Conservation (phyloP, 2,797 vertebrate species). For the Benthosema pterotum region DNA sequence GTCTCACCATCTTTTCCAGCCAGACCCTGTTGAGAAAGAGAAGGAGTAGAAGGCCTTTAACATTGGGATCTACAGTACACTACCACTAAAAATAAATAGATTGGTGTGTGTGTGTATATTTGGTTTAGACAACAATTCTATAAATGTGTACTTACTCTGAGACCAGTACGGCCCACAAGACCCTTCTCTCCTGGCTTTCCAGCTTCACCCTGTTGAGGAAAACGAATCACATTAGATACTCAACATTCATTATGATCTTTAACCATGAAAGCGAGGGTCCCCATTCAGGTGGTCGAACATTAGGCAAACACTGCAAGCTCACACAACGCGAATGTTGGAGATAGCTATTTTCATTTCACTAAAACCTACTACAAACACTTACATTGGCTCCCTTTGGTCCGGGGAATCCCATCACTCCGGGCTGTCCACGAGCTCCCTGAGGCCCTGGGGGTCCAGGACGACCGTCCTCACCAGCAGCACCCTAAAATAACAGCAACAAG, state of each 20-base stretch:
- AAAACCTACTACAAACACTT: constrained; percentile 58
- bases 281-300: too few relatives aligned
- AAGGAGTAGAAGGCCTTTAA: not conserved
- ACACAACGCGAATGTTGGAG: too few relatives aligned
- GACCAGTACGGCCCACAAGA: constrained; percentile 87
- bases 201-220: constrained; percentile 85
- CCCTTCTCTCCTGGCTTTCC: constrained; percentile 96
- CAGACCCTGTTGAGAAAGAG: constrained; percentile 70
- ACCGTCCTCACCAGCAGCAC: constrained; percentile 92
- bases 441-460: constrained; percentile 95
- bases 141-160: constrained; percentile 85
- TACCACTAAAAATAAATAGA: not conserved
- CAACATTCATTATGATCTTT: not conserved
- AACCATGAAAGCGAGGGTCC: too few relatives aligned
- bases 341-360: too few relatives aligned
- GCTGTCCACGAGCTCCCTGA: constrained; percentile 92
- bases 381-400: constrained; percentile 97
- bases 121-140: not conserved
- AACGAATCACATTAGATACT: constrained; percentile 25
- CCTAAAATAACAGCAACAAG: constrained; percentile 73
- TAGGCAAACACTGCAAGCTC: too few relatives aligned
- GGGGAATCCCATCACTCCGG: constrained; percentile 98
- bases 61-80: constrained; percentile 5
- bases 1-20: constrained; percentile 97
- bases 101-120: not conserved